phyloP scores from a whole-genome alignment of 2,888 invertebrate genomes.

The Mesorhabditis spiculigera region DNA sequence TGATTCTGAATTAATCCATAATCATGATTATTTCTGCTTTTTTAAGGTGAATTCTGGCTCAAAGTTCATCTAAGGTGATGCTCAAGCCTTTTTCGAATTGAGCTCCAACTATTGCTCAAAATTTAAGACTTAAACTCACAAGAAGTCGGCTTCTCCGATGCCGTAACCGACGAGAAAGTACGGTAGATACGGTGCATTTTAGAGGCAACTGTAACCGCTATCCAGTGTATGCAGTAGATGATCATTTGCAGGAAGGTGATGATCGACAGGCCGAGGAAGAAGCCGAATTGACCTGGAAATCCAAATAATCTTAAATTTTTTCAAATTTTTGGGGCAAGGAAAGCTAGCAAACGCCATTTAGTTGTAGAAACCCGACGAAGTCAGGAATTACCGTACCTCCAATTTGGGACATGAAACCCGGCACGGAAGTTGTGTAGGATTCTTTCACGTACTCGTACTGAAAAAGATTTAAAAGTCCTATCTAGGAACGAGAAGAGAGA shows the following conservation, averaged over 20 bases:
- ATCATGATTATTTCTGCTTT: too few species aligned
- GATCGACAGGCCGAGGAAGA: slow-evolving; percentile 50
- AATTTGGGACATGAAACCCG: slow-evolving; percentile 57
- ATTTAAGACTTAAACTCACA: neutral
- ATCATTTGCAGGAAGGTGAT: slow-evolving; percentile 53
- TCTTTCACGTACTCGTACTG: slow-evolving; percentile 54
- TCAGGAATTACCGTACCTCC: slow-evolving; percentile 27
- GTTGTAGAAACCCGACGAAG: too few species aligned
- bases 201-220: slow-evolving; percentile 3
- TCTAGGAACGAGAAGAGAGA: too few species aligned
- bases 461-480: slow-evolving; percentile 11
- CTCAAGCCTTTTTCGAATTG: too few species aligned
- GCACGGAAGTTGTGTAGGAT: slow-evolving; percentile 51
- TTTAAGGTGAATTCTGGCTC: too few species aligned
- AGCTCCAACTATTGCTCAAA: too few species aligned
- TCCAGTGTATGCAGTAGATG: slow-evolving; percentile 34
- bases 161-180: neutral
- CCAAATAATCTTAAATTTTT: neutral
- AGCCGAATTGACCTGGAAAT: slow-evolving; percentile 39
- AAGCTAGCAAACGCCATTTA: neutral
- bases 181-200: neutral
- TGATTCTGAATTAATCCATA: too few species aligned
- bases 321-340: neutral
- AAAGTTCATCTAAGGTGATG: too few species aligned
- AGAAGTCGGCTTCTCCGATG: neutral